These are phyloP conservation scores for Gephyroberyx darwinii DNA, from an alignment of 2,797 vertebrate species.

Conservation along the genomic window DNA sequence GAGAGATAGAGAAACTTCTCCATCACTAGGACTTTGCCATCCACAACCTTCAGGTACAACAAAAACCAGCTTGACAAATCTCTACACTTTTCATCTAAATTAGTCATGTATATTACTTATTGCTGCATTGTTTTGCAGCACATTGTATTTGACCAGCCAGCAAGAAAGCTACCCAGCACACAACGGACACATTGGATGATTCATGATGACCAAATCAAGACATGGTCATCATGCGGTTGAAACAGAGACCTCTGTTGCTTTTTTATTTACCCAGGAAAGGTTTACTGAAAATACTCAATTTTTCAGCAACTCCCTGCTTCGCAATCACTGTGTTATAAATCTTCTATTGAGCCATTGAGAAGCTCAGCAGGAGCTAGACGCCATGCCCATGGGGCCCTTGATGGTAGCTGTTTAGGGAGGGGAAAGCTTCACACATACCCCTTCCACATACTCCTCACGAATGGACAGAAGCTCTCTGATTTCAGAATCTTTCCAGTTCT, in stretches of 20 bases:
- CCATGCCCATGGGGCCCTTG: neutral
- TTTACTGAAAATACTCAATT: slow-evolving; percentile 19
- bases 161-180: neutral
- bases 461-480: no score
- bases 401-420: neutral
- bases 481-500: no score
- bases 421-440: neutral
- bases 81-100: neutral
- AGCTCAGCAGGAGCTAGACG: neutral
- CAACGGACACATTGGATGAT: neutral
- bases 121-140: neutral
- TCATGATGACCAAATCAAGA: neutral
- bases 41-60: no score
- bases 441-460: no score
- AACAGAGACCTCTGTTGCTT: no score
- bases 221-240: neutral
- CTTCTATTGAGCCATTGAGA: no score
- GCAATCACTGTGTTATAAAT: no score
- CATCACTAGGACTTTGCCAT: neutral
- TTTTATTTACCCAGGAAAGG: neutral
- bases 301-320: no score
- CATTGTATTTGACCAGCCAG: neutral
- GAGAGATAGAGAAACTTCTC: neutral
- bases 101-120: neutral
- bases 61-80: no score